Percentiles rank a stretch among this genome's conserved stretches.
Conservation (phyloP, 2,888 invertebrate species). For the Drosophila infuscata region DNA sequence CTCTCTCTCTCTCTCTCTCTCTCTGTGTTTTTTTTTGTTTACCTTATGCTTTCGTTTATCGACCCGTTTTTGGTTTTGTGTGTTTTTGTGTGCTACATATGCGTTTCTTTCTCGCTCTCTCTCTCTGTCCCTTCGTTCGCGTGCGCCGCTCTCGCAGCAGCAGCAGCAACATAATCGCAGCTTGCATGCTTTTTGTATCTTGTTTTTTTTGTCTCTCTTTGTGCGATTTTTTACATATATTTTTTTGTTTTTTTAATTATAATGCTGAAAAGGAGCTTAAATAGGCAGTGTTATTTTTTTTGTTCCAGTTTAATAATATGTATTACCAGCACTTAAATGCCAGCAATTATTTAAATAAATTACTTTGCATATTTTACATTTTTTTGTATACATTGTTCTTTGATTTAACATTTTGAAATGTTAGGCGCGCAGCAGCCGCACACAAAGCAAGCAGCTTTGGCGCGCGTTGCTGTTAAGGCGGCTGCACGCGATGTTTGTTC, state of each 20-base stretch:
- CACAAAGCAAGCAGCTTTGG: conserved; percentile 44
- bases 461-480: conserved; percentile 27
- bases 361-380: conserved; percentile 3
- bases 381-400: neutral
- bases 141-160: conserved; percentile 46
- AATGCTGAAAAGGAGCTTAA: neutral
- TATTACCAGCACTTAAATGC: neutral
- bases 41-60: conserved; percentile 79
- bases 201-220: conserved; percentile 22
- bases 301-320: neutral
- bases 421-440: conserved; percentile 16
- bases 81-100: conserved; percentile 75
- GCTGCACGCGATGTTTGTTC: conserved; percentile 21
- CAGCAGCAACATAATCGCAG: conserved; percentile 51
- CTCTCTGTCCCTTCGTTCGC: conserved; percentile 35
- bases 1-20: conserved; percentile 28
- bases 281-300: neutral
- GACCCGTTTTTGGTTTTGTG: conserved; percentile 72
- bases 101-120: conserved; percentile 45
- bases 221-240: neutral
- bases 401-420: conserved; percentile 25
- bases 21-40: conserved; percentile 64
- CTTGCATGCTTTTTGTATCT: conserved; percentile 44
- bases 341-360: conserved; percentile 7
- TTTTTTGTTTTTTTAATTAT: neutral